A percentile compares a stretch with the other conserved stretches of the same genome.
These are phyloP conservation scores for Zeuzera pyrina DNA, from an alignment of 2,888 invertebrate species.

Conservation along the genomic window DNA sequence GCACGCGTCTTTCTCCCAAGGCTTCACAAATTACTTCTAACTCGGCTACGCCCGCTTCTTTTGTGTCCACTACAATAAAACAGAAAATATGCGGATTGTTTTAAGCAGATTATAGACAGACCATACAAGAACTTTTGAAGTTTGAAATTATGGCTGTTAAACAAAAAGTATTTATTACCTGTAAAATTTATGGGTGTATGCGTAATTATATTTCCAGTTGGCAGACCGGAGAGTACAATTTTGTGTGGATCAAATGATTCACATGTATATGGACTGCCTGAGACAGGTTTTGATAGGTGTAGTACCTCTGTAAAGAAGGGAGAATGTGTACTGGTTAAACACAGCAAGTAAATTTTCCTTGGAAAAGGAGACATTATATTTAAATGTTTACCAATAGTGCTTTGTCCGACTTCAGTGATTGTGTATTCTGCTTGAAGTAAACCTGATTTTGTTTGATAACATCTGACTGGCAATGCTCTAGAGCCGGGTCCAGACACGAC, in stretches of 20 bases:
- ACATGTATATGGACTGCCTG: slow-evolving; percentile 95
- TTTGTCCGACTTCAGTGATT: slow-evolving; percentile 82
- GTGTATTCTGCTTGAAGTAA: slow-evolving; percentile 95
- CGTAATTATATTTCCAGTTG: slow-evolving; percentile 82
- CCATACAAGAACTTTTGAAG: background rate
- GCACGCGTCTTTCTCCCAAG: slow-evolving; percentile 82
- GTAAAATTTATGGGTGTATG: slow-evolving; percentile 88
- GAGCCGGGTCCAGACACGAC: slow-evolving; percentile 88
- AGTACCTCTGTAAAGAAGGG: slow-evolving; percentile 81
- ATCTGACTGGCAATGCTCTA: slow-evolving; percentile 88
- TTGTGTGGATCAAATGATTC: slow-evolving; percentile 92
- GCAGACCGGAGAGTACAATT: slow-evolving; percentile 84
- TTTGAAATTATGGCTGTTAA: background rate
- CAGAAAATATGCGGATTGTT: background rate
- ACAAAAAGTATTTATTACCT: slow-evolving; percentile 63
- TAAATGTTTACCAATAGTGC: slow-evolving; percentile 70
- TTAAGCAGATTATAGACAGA: background rate
- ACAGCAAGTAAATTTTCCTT: too few relatives aligned
- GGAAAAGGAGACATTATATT: background rate
- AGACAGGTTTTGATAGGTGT: slow-evolving; percentile 90
- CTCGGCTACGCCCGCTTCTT: slow-evolving; percentile 88
- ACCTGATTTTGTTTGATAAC: slow-evolving; percentile 97
- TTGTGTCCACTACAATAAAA: slow-evolving; percentile 77
- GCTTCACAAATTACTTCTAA: slow-evolving; percentile 90
- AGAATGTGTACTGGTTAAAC: background rate